Conservation (phyloP, 2,888 invertebrate species). For the Minunthozetes semirufus region DNA sequence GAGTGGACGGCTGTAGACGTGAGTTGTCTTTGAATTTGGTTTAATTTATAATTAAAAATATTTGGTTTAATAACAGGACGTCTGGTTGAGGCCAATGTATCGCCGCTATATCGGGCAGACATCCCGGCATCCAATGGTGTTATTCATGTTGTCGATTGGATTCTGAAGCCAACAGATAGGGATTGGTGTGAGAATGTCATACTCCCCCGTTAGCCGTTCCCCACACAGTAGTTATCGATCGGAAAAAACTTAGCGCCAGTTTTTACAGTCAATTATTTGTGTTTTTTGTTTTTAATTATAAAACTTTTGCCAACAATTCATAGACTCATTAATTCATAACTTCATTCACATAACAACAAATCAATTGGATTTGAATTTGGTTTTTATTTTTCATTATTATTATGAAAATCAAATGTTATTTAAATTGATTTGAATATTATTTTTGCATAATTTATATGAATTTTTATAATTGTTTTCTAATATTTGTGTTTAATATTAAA, state of each 20-base stretch:
- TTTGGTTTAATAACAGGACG: constrained; percentile 43
- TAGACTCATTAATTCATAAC: not conserved
- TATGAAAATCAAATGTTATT: constrained; percentile 1
- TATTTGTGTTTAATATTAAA: not conserved
- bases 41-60: not conserved
- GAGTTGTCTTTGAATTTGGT: constrained; percentile 33
- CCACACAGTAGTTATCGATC: not conserved
- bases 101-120: constrained; percentile 46
- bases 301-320: not conserved
- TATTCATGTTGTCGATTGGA: constrained; percentile 46
- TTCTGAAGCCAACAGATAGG: constrained; percentile 42
- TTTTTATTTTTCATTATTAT: no score
- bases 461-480: not conserved
- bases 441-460: constrained; percentile 1
- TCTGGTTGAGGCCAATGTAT: constrained; percentile 46
- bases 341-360: no score
- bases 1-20: constrained; percentile 46
- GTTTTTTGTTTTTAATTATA: not conserved
- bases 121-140: constrained; percentile 49
- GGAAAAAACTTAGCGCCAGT: not conserved
- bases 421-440: not conserved
- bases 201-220: constrained; percentile 39
- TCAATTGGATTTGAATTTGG: no score
- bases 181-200: constrained; percentile 43
- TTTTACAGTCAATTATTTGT: not conserved